phyloP scores from a whole-genome alignment of 2,888 invertebrate species.

The Limnephilus rhombicus region DNA sequence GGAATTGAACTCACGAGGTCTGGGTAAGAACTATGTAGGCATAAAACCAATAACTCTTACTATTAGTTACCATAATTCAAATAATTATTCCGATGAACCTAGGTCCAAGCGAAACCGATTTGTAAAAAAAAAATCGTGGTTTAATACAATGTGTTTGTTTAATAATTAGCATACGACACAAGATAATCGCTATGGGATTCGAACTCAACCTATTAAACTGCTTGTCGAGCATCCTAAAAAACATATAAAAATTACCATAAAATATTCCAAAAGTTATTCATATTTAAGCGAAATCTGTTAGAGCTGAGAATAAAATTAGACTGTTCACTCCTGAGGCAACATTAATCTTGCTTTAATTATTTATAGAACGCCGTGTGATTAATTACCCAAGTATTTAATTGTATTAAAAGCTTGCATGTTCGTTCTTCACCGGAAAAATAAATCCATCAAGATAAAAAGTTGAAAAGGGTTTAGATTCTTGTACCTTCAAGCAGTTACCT shows the following conservation, averaged over 20 bases:
- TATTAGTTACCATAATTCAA: too few relatives aligned
- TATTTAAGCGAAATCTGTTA: neutral
- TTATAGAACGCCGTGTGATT: constrained; percentile 12
- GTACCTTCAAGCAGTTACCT: neutral
- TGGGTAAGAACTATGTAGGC: too few relatives aligned
- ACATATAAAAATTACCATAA: neutral
- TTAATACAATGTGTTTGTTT: too few relatives aligned
- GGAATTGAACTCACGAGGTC: too few relatives aligned
- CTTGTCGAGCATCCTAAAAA: neutral
- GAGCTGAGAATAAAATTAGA: neutral
- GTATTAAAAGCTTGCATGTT: constrained; percentile 43
- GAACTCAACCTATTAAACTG: neutral
- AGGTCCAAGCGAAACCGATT: too few relatives aligned
- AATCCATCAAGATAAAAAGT: constrained; percentile 46
- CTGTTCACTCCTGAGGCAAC: neutral
- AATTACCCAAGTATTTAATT: constrained; percentile 33
- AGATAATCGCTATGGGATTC: neutral
- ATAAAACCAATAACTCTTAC: too few relatives aligned
- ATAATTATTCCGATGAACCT: too few relatives aligned
- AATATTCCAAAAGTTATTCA: neutral
- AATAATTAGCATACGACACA: too few relatives aligned
- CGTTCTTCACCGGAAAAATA: constrained; percentile 42
- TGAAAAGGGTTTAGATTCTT: constrained; percentile 11
- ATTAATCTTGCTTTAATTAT: neutral
- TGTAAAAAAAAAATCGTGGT: too few relatives aligned